Evolutionary conservation across 2,888 invertebrate genomes (phyloP).

Genomic region (Vandiemenella viatica): DNA sequence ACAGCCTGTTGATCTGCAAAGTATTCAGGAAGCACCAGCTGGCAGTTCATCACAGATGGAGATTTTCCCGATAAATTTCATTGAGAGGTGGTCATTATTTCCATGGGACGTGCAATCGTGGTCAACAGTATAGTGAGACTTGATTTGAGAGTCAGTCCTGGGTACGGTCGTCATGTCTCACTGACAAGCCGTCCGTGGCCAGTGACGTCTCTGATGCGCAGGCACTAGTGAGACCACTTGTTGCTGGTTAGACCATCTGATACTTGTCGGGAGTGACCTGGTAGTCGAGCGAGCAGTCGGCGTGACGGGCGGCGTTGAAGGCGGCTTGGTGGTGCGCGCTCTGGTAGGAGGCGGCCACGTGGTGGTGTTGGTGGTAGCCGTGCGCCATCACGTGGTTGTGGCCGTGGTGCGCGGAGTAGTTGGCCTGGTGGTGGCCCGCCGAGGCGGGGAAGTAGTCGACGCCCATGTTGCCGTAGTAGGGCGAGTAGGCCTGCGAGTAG

Average conservation of each 20-base stretch:
- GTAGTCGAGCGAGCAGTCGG: slow-evolving; percentile 17
- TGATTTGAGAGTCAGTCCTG: too few relatives aligned
- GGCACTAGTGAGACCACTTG: too few relatives aligned
- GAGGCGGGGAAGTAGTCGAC: slow-evolving; percentile 28
- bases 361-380: slow-evolving; percentile 10
- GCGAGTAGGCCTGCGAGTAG: slow-evolving; percentile 44
- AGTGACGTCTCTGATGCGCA: too few relatives aligned
- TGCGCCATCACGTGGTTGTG: slow-evolving; percentile 13
- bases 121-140: too few relatives aligned
- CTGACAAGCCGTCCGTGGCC: too few relatives aligned
- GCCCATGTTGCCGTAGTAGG: slow-evolving; percentile 40
- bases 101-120: too few relatives aligned
- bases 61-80: too few relatives aligned
- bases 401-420: slow-evolving; percentile 9
- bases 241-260: slow-evolving; percentile 3
- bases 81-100: too few relatives aligned
- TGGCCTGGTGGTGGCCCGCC: slow-evolving; percentile 18
- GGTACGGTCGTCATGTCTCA: too few relatives aligned
- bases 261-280: slow-evolving; percentile 13
- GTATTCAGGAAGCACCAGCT: too few relatives aligned
- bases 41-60: too few relatives aligned
- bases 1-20: too few relatives aligned
- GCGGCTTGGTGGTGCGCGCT: slow-evolving; percentile 13
- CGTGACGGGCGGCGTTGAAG: slow-evolving; percentile 17
- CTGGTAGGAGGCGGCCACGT: slow-evolving; percentile 12